Evolutionary conservation across 2,797 vertebrate genomes (phyloP).

Genomic region (Rhynchotus rufescens): DNA sequence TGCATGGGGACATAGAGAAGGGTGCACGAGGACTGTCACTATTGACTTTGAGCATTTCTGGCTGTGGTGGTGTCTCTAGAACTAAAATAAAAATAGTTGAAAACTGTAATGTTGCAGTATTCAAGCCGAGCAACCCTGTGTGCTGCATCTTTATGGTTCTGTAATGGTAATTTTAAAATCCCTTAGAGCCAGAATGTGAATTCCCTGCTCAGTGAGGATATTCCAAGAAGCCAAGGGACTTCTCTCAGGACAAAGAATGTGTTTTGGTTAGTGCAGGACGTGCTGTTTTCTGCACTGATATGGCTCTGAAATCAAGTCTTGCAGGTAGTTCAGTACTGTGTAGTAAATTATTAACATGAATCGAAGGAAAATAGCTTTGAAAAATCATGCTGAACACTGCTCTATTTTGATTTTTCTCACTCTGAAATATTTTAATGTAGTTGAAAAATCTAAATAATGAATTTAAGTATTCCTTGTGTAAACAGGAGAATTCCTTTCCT

Average conservation of each 20-base stretch:
- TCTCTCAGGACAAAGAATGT: neutral
- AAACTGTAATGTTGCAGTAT: neutral
- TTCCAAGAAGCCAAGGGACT: neutral
- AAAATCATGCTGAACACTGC: neutral
- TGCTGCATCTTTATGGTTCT: neutral
- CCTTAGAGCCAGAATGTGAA: neutral
- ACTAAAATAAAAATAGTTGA: neutral
- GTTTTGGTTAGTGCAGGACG: neutral
- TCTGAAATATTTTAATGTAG: neutral
- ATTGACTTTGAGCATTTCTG: neutral
- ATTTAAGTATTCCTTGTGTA: neutral
- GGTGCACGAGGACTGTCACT: neutral
- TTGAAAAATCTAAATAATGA: neutral
- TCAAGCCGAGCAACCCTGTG: neutral
- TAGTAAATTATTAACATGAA: neutral
- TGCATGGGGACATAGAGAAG: neutral
- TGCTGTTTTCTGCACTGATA: neutral
- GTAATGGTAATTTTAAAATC: slow-evolving; percentile 23
- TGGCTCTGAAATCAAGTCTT: neutral
- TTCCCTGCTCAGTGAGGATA: neutral
- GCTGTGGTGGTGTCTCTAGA: neutral
- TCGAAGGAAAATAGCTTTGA: neutral
- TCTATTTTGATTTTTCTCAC: neutral
- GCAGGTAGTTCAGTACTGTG: neutral
- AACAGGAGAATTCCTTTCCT: neutral